phyloP scores from a whole-genome alignment of 2,113 vertebrate species.

The Hystrix brachyura region DNA sequence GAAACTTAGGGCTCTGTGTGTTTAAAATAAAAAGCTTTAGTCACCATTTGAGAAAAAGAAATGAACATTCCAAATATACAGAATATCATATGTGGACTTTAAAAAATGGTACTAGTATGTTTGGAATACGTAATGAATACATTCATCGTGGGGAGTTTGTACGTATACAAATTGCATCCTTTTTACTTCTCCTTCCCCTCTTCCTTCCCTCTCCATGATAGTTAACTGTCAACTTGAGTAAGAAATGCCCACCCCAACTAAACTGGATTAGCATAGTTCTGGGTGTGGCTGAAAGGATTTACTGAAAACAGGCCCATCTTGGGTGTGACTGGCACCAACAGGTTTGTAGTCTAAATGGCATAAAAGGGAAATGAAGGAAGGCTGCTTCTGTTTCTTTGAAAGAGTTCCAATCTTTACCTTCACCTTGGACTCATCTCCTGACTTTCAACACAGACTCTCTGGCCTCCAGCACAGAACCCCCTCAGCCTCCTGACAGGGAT shows the following conservation, averaged over 20 bases:
- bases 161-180: not conserved
- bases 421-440: not conserved
- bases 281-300: not conserved
- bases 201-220: not conserved
- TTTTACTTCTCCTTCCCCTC: not conserved
- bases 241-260: not conserved
- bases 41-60: not conserved
- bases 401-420: not conserved
- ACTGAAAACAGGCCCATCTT: not conserved
- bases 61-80: not conserved
- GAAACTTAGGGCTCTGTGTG: not conserved
- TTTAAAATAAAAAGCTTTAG: constrained; percentile 50
- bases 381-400: not conserved
- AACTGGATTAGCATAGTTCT: not conserved
- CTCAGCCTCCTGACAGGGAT: not conserved
- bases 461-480: not conserved
- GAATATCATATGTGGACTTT: not conserved
- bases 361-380: not conserved
- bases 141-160: not conserved
- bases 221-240: not conserved
- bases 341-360: not conserved
- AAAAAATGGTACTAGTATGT: not conserved
- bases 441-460: not conserved
- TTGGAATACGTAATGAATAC: not conserved
- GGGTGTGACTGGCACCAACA: not conserved